These are phyloP conservation scores for Hyppa rectilinea DNA, from an alignment of 2,888 invertebrate species.

Conservation along the genomic window DNA sequence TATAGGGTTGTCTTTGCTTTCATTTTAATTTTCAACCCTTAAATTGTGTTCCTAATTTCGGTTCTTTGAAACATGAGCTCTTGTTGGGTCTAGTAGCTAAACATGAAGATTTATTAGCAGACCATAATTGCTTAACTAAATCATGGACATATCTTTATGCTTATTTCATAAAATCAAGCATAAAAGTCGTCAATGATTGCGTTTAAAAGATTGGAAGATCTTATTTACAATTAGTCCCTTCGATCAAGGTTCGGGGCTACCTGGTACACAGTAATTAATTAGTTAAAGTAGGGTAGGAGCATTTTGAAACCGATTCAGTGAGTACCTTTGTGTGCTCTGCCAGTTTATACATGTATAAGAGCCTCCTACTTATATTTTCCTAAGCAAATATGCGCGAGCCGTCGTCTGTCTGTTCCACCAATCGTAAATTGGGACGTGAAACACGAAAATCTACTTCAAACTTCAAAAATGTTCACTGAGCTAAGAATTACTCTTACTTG, in stretches of 20 bases:
- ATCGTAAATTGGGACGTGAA: conserved; percentile 61
- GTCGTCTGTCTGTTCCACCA: conserved; percentile 46
- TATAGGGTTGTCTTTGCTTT: conserved; percentile 21
- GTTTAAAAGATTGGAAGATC: conserved; percentile 27
- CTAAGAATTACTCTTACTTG: conserved; percentile 47
- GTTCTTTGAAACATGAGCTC: conserved; percentile 50
- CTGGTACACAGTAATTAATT: conserved; percentile 69
- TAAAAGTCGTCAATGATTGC: conserved; percentile 1
- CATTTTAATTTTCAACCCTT: conserved; percentile 45
- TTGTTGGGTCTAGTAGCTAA: conserved; percentile 20
- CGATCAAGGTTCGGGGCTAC: conserved; percentile 55
- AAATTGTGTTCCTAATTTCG: conserved; percentile 36
- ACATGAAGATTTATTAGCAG: conserved; percentile 20
- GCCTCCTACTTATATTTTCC: conserved; percentile 56
- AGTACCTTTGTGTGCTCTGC: conserved; percentile 61
- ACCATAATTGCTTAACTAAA: conserved; percentile 20
- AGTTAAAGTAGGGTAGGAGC: conserved; percentile 68
- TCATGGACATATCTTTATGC: not conserved
- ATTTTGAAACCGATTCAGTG: conserved; percentile 67
- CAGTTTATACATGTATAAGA: conserved; percentile 52
- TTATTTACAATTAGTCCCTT: conserved; percentile 45
- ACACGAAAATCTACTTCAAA: conserved; percentile 67
- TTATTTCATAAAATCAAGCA: conserved; percentile 1
- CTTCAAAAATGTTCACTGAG: conserved; percentile 59
- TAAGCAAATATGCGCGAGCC: conserved; percentile 60